Conservation (phyloP, 2,797 vertebrate species). For the Zenarchopterus dispar region DNA sequence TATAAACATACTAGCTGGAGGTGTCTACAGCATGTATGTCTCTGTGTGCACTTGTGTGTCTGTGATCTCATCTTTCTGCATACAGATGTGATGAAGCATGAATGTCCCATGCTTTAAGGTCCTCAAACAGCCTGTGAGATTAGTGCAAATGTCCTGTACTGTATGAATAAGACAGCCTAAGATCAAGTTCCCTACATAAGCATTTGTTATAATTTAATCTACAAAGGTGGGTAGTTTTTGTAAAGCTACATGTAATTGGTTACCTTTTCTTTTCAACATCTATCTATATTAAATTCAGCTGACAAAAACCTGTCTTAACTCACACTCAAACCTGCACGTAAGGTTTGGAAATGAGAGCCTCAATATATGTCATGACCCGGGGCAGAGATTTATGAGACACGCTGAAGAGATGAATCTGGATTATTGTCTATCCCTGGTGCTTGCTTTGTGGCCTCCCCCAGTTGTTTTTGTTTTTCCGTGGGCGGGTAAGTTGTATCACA, state of each 20-base stretch:
- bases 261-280: constrained; percentile 5
- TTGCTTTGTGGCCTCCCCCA: background rate
- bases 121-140: constrained; percentile 9
- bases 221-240: background rate
- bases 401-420: constrained; percentile 9
- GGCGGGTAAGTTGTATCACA: background rate
- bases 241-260: background rate
- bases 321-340: constrained; percentile 4
- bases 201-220: constrained; percentile 2
- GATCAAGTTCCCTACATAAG: constrained; percentile 15
- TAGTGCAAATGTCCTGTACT: constrained; percentile 33
- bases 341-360: constrained; percentile 16
- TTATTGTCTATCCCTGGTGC: constrained; percentile 29
- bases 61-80: constrained; percentile 8
- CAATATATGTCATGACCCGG: background rate
- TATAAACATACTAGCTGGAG: constrained; percentile 32
- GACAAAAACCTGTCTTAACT: constrained; percentile 5
- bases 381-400: constrained; percentile 2
- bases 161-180: constrained; percentile 16
- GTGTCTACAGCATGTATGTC: constrained; percentile 13
- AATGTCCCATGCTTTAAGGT: constrained; percentile 32
- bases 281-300: background rate
- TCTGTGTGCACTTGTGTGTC: constrained; percentile 1
- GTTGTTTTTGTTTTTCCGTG: background rate
- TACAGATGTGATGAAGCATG: constrained; percentile 26